A percentile compares a stretch with the other conserved stretches of the same genome.
Conservation (phyloP, 2,113 vertebrate species). For the Brachirus orientalis region DNA sequence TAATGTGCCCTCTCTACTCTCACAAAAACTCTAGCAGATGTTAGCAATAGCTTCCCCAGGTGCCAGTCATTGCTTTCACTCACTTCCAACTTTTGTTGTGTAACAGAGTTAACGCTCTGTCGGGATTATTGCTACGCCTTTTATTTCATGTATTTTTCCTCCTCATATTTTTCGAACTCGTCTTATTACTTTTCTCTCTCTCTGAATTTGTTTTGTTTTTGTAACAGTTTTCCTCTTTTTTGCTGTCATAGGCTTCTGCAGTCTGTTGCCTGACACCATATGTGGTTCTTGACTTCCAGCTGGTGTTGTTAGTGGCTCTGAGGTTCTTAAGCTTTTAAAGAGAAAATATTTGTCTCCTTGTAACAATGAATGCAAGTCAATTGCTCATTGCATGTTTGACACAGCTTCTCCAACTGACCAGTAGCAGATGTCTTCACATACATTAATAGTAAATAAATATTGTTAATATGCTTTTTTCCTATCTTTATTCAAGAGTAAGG, state of each 20-base stretch:
- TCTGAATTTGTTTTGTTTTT: conserved; percentile 32
- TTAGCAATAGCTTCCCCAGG: conserved; percentile 75
- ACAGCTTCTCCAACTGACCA: not conserved
- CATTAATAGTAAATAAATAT: too few relatives aligned
- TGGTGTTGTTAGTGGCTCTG: conserved; percentile 42
- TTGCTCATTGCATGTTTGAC: not conserved
- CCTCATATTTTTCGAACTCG: conserved; percentile 26
- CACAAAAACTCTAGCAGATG: conserved; percentile 65
- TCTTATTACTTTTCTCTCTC: conserved; percentile 16
- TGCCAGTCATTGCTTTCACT: conserved; percentile 52
- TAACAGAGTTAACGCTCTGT: conserved; percentile 54
- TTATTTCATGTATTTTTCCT: conserved; percentile 23
- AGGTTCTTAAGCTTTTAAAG: conserved; percentile 38
- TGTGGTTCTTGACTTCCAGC: conserved; percentile 44
- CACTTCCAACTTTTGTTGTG: conserved; percentile 44
- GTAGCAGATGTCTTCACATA: too few relatives aligned
- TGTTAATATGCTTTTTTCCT: too few relatives aligned
- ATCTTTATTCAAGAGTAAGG: too few relatives aligned
- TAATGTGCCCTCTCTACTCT: conserved; percentile 62
- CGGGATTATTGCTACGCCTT: conserved; percentile 26
- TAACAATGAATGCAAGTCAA: conserved; percentile 10
- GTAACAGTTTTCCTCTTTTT: conserved; percentile 35
- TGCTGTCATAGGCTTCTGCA: conserved; percentile 40
- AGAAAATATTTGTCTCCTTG: conserved; percentile 39
- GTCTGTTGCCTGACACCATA: conserved; percentile 39